Evolutionary conservation across 2,888 invertebrate genomes (phyloP), one percentile per base, ranked within the genome.

Genomic region (Alitta virens): DNA sequence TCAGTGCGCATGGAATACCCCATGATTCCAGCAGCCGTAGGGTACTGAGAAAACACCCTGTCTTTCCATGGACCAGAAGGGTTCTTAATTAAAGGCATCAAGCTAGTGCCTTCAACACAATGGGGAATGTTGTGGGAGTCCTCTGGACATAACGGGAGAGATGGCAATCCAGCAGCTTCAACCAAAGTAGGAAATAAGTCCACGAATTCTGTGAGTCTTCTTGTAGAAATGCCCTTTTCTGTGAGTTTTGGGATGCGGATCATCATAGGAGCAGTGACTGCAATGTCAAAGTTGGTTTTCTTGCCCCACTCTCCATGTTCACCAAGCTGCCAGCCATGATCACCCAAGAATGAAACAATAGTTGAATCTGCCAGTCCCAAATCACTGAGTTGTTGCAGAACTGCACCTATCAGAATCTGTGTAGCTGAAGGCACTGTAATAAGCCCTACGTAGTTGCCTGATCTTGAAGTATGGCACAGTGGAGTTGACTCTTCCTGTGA

Each of bases 241-340:
- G 74, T 73, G 16, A 69, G 27, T 33, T 72, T 73, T 2, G 75
- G 75, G 25, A 74, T 59, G 25, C 62, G 65, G 9, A 74, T 56
- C 68, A 74, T 70, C 69, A 73, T 69, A 2, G 74, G 74, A n/a
- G 71, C 72, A 38, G 70, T 72, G 1, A 71, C 70, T 1, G 71
- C 65, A 1, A 71, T 53, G 54, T 75, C 72, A 56, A 75, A 73
- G 50, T 73, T 72, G 0, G 72, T 72, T 33, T 70, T 66, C 50
- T 74, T 74, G 43, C 64, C 65, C 69, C 69, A 69, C 40, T 66
- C 65, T 9, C 53, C 65, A 52, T 66, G 63, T 54, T 69, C 69
- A 7, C 69, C 69, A 24, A 69, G 56, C 42, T 68, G 64, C 62
- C 64, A 68, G n/a, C 69, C 69, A 51, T 69, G 69, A 53, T 69